Base-by-base conservation (phyloP, 2,888 invertebrate species). In the Micoletzkya japonica region DNA sequence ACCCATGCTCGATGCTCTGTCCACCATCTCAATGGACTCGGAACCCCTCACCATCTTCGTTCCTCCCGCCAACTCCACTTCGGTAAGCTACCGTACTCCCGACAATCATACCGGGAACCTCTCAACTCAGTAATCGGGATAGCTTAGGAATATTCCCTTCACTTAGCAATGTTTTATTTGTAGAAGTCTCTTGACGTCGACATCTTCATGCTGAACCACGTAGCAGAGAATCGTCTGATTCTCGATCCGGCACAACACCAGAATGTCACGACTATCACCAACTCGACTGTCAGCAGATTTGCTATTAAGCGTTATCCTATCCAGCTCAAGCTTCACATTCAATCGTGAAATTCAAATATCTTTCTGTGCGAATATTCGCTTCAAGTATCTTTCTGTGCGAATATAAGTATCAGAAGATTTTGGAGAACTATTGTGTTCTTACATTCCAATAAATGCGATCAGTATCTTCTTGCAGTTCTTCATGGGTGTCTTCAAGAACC, bases 41-140 rank as follows among this genome's bases (percentile, higher is more conserved):
- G 69, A 69, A 44, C 69, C 69, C 20, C 50, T 69, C 17, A 69
- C 69, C 24, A 69, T 69, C 50, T 69, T 69, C 49, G 69, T 69
- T 10, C 69, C 69, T 28, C 69, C 69, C 20, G 26, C 28, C 59
- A 59, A 69, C n/a, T 14, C 52, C 14, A 59, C 26, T 20, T 17
- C 26, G 37, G 61, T 61, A 54, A 26, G 44, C 20, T 44, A 14
- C 44, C 10, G 20, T 14, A 44, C 44, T n/a, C n/a, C n/a, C n/a
- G n/a, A n/a, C n/a, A n/a, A n/a, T n/a, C n/a, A n/a, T n/a, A n/a
- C n/a, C n/a, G 44, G 20, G 10, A n/a, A n/a, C n/a, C n/a, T n/a
- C n/a, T n/a, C n/a, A n/a, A n/a, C n/a, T n/a, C n/a, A n/a, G n/a
- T n/a, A n/a, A n/a, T n/a, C n/a, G n/a, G n/a, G n/a, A n/a, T n/a